Conservation (phyloP, 2,113 vertebrate genomes). For the Ctenodactylus gundi region DNA sequence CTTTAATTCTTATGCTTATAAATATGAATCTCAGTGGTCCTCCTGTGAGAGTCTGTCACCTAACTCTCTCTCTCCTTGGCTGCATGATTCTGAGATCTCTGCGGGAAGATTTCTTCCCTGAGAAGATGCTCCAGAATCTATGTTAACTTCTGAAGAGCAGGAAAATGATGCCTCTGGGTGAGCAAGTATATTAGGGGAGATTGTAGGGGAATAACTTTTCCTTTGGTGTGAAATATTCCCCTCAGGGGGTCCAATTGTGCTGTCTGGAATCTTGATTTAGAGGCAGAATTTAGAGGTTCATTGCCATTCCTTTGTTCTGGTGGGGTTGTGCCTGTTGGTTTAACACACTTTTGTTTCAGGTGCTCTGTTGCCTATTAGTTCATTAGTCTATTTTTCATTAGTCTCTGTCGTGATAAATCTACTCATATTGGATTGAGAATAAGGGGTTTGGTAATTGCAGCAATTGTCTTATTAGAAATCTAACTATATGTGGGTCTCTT, state of each 20-base stretch:
- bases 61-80: not conserved
- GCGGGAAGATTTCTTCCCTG: not conserved
- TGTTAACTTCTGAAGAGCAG: not conserved
- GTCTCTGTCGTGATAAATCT: not conserved
- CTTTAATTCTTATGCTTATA: not conserved
- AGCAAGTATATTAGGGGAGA: too few relatives aligned
- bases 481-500: not conserved
- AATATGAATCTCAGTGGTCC: not conserved
- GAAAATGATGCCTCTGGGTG: not conserved
- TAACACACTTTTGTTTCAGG: not conserved
- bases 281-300: not conserved
- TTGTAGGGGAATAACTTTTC: not conserved
- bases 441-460: not conserved
- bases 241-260: too few relatives aligned
- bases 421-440: not conserved
- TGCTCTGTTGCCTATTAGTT: not conserved
- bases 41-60: not conserved
- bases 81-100: not conserved
- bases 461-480: not conserved
- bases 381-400: not conserved
- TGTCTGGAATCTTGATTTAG: not conserved
- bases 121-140: not conserved
- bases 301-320: too few relatives aligned
- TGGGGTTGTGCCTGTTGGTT: not conserved
- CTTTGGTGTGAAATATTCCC: not conserved